Base-by-base conservation (phyloP, 1,140 invertebrate genomes). In the Drosophila bifasciata region DNA sequence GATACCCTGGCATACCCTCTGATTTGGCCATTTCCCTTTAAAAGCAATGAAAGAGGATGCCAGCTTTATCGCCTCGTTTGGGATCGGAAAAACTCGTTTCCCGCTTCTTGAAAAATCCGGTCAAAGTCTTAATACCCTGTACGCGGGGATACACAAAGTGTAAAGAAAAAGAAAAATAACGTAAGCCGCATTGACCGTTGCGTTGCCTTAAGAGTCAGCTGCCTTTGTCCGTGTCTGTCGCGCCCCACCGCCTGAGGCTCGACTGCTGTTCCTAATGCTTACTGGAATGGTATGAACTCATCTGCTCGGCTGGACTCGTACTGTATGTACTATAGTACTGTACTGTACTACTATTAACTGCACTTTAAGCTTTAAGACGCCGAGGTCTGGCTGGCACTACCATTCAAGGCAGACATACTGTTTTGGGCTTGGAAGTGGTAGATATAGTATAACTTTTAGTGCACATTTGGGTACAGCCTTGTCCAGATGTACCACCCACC, bases 391-490 rank as follows among this genome's bases (percentile, higher is more conserved):
- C 40, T 36, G 39, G 48, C 19, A 21, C 19, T 2, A 21, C 19
- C 3, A 21, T 21, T 21, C 55, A 19, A 15, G 28, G 21, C 46
- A 25, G 7, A 68, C 46, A 25, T 5, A 68, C 77, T 63, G 58
- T 61, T 80, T 85, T 61, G 67, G 59, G 69, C 41, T 52, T 62
- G 41, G 25, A 72, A 69, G 40, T 45, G 43, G 8, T 21, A n/a
- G n/a, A n/a, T n/a, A n/a, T n/a, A n/a, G n/a, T n/a, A 45, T 40
- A 68, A 40, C 40, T 63, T 55, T 67, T 62, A 40, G 25, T 56
- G 51, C 58, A 71, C 79, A 83, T 81, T 83, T 63, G 46, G 73
- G 74, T 73, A 63, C 11, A 62, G 32, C 53, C 53, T 43, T 57
- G 75, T n/a, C 32, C 28, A 32, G 9, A 25, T 21, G 9, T 21